phyloP scores from a whole-genome alignment of 2,113 vertebrate genomes.

The Burhinus oedicnemus region DNA sequence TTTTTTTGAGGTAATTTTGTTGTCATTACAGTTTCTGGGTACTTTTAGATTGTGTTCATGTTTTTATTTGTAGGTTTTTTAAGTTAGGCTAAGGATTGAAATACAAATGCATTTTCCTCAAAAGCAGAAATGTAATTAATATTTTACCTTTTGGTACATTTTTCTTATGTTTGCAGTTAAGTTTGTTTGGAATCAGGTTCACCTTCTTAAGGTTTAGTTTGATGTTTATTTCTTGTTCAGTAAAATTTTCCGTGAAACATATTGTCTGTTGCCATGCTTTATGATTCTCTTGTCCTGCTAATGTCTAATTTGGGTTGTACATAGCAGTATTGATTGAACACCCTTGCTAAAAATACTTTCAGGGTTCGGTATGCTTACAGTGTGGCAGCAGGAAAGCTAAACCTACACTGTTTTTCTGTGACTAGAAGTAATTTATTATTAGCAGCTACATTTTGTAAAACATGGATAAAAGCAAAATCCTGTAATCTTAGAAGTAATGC shows the following conservation, averaged over 20 bases:
- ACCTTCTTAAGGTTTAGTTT: not conserved
- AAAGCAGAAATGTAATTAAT: not conserved
- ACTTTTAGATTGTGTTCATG: not conserved
- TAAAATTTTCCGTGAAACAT: not conserved
- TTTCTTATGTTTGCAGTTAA: not conserved
- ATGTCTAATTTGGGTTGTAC: constrained; percentile 65
- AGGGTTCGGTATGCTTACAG: constrained; percentile 48
- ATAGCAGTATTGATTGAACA: constrained; percentile 70
- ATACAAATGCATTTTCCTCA: not conserved
- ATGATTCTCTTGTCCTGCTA: constrained; percentile 41
- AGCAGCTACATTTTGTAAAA: not conserved
- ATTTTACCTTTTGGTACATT: not conserved
- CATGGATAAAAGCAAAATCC: not conserved
- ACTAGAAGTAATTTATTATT: constrained; percentile 33
- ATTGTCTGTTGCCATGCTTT: constrained; percentile 52
- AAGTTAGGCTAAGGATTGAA: not conserved
- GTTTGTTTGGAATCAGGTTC: not conserved
- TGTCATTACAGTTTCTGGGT: not conserved
- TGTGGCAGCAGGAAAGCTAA: constrained; percentile 42
- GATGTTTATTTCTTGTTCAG: not conserved
- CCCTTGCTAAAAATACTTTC: constrained; percentile 73
- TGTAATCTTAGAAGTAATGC: not conserved
- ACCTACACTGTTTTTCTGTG: constrained; percentile 20
- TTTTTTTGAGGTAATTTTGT: not conserved
- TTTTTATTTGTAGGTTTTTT: not conserved